A percentile compares a stretch with the other conserved stretches of the same genome.
These are phyloP conservation scores for Leptopilina boulardi DNA, from an alignment of 1,140 invertebrate species.

Conservation along the genomic window DNA sequence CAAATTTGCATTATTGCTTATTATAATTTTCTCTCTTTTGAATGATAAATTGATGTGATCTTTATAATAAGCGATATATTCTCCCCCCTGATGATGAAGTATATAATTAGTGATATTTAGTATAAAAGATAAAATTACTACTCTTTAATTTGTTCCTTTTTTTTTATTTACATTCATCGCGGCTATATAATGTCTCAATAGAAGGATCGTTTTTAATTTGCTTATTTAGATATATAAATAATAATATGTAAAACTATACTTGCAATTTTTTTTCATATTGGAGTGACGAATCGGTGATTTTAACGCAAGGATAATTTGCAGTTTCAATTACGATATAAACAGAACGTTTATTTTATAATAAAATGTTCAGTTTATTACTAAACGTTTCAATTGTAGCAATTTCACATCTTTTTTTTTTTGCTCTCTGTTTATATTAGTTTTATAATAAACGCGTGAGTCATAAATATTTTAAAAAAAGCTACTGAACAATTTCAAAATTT, in stretches of 20 bases:
- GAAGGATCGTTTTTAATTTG: background rate
- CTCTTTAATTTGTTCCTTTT: background rate
- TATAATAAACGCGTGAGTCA: background rate
- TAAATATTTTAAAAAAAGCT: too few species aligned
- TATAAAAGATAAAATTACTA: slow-evolving; percentile 1
- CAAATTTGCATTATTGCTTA: too few species aligned
- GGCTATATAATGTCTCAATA: background rate
- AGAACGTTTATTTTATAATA: slow-evolving; percentile 17
- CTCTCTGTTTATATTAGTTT: background rate
- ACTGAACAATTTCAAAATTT: too few species aligned
- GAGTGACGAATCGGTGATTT: slow-evolving; percentile 19
- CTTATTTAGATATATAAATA: slow-evolving; percentile 24
- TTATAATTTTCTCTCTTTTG: background rate
- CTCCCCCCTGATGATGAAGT: background rate
- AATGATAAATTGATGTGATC: background rate
- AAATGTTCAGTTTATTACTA: background rate
- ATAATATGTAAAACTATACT: background rate
- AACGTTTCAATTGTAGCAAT: background rate
- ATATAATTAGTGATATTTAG: background rate
- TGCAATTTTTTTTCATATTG: background rate
- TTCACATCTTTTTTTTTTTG: background rate
- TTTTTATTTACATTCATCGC: background rate
- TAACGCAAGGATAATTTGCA: background rate
- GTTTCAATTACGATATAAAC: background rate
- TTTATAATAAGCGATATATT: slow-evolving; percentile 32